These are phyloP conservation scores for Desoria tigrina DNA, from an alignment of 2,888 invertebrate species.

Conservation along the genomic window DNA sequence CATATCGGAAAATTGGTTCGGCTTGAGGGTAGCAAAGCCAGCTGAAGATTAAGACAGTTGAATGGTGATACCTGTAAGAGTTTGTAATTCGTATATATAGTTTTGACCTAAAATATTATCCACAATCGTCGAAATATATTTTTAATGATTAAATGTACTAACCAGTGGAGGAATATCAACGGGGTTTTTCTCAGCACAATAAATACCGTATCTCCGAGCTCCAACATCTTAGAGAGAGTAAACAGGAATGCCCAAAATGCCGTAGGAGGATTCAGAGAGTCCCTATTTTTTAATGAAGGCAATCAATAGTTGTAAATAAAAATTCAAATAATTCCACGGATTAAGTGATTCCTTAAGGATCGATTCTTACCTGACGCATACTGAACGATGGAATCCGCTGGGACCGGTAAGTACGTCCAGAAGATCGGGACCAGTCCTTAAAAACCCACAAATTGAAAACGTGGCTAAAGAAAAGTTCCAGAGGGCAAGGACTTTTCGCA, in stretches of 20 bases:
- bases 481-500: constrained; percentile 28
- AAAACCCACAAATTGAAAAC: constrained; percentile 43
- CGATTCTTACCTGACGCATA: constrained; percentile 40
- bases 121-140: neutral
- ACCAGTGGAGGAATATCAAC: constrained; percentile 51
- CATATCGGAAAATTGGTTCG: constrained; percentile 45
- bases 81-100: neutral
- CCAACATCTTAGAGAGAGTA: constrained; percentile 39
- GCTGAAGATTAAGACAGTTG: constrained; percentile 42
- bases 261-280: constrained; percentile 46
- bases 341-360: too few species aligned
- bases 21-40: constrained; percentile 45
- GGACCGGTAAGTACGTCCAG: constrained; percentile 33
- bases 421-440: constrained; percentile 43
- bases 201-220: constrained; percentile 48
- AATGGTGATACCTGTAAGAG: constrained; percentile 49
- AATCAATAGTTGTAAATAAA: neutral
- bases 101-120: neutral
- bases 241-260: constrained; percentile 45
- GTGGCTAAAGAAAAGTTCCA: constrained; percentile 44
- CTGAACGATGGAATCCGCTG: constrained; percentile 40
- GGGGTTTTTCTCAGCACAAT: constrained; percentile 49
- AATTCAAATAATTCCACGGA: neutral
- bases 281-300: constrained; percentile 24
- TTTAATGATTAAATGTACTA: constrained; percentile 2